Evolutionary conservation across 2,888 invertebrate genomes (phyloP).

Genomic region (Ophion costatus): DNA sequence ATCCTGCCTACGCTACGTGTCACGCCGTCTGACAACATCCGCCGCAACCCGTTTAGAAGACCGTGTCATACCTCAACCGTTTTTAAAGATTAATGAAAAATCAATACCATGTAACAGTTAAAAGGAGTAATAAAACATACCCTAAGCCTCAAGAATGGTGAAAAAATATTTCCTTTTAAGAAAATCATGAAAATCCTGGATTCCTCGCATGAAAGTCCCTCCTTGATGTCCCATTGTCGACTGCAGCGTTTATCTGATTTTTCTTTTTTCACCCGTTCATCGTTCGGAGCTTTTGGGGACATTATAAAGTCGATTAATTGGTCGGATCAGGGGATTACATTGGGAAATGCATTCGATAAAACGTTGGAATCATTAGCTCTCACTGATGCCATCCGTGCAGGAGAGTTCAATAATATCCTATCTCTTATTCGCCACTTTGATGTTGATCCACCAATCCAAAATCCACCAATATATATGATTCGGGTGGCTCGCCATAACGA

Average conservation of each 20-base stretch:
- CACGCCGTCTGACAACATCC: too few species aligned
- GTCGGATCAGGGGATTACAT: constrained; percentile 3
- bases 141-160: too few species aligned
- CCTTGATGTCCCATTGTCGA: background rate
- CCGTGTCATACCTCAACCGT: too few species aligned
- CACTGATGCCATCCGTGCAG: constrained; percentile 30
- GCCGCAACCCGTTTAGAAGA: too few species aligned
- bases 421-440: background rate
- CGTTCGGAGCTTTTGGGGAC: background rate
- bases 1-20: too few species aligned
- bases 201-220: too few species aligned
- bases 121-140: too few species aligned
- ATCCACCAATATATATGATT: background rate
- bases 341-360: constrained; percentile 36
- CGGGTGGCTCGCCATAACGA: background rate
- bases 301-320: constrained; percentile 19
- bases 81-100: too few species aligned
- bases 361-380: constrained; percentile 50
- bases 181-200: too few species aligned
- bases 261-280: background rate
- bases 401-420: background rate
- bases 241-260: background rate
- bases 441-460: background rate
- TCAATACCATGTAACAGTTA: too few species aligned
- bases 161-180: too few species aligned